Base-by-base conservation (phyloP, 2,797 vertebrate species). In the Heliangelus exortis region DNA sequence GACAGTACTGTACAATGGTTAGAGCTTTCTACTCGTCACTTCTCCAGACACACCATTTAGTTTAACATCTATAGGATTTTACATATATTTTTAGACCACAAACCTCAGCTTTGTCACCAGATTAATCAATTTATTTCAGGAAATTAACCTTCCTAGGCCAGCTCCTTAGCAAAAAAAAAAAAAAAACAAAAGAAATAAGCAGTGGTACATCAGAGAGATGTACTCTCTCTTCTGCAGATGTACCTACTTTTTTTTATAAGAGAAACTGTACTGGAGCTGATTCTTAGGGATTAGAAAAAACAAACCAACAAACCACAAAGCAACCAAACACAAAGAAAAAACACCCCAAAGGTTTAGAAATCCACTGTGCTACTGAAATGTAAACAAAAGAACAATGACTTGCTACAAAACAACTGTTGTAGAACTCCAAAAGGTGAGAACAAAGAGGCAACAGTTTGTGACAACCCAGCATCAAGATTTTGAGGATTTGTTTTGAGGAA, bases 351-450 rank as follows among this genome's bases (percentile, higher is more conserved):
- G n/a, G 23, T 50, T 89, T 53, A 91, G 77, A 92, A 71, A 84
- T 53, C 15, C 20, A n/a, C 62, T 65, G 10, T 17, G 10, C 31
- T 61, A 71, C 33, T 53, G 29, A 69, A 80, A 73, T 7, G 10
- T 59, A 50, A 93, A 88, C 57, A 80, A 41, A 87, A 76, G 25
- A 25, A 10, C 25, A 71, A 74, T 2, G 3, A 72, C 23, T 83
- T 92, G 87, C 66, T 85, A 65, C 53, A 75, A 90, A 92, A 80
- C 54, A 75, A 68, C 73, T 72, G 41, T 78, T 75, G 62, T 39
- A 77, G 33, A 61, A 83, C 34, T 80, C 15, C 21, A 63, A 87
- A 48, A 90, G 20, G 61, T 87, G 53, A 91, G 57, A 93, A 84
- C 57, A 95, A 67, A 87, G 41, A 77, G 36, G 79, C 17, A 69